A percentile compares a stretch with the other conserved stretches of the same genome.
Evolutionary conservation across 2,888 invertebrate genomes (phyloP).

Genomic region (Philopedon plagiatum): DNA sequence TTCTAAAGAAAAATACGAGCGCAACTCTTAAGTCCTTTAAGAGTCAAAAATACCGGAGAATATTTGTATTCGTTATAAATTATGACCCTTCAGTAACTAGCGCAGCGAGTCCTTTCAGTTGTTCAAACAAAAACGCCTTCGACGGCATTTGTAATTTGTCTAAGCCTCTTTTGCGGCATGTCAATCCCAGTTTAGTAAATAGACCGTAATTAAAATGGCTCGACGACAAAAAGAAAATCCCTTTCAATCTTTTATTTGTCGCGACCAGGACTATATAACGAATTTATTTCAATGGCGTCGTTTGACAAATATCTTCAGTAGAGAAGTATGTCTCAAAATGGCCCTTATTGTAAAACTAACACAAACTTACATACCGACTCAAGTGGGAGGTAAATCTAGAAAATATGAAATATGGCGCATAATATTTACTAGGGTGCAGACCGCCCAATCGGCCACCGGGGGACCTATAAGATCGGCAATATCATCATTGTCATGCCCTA

Average conservation of each 20-base stretch:
- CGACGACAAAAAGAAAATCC: constrained; percentile 45
- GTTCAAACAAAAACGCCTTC: constrained; percentile 45
- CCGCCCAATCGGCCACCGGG: no score
- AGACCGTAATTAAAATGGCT: constrained; percentile 48
- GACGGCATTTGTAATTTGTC: constrained; percentile 46
- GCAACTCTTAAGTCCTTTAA: constrained; percentile 26
- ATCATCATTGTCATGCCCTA: no score
- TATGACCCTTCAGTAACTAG: constrained; percentile 41
- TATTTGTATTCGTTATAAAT: constrained; percentile 43
- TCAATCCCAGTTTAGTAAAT: constrained; percentile 49
- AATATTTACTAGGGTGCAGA: no score
- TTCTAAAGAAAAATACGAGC: constrained; percentile 1
- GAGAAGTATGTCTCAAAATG: no score
- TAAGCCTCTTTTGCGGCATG: constrained; percentile 43
- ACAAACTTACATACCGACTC: no score
- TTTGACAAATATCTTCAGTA: no score
- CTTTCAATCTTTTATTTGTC: constrained; percentile 47
- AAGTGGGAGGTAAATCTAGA: no score
- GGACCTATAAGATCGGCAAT: no score
- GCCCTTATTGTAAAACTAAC: no score
- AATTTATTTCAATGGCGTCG: neutral
- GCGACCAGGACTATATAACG: constrained; percentile 24
- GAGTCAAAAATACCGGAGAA: constrained; percentile 29
- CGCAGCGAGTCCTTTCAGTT: constrained; percentile 38
- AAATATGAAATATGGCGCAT: no score